Evolutionary conservation across 2,888 invertebrate species (phyloP).

Genomic region (Chaetogeoica ovagalla): DNA sequence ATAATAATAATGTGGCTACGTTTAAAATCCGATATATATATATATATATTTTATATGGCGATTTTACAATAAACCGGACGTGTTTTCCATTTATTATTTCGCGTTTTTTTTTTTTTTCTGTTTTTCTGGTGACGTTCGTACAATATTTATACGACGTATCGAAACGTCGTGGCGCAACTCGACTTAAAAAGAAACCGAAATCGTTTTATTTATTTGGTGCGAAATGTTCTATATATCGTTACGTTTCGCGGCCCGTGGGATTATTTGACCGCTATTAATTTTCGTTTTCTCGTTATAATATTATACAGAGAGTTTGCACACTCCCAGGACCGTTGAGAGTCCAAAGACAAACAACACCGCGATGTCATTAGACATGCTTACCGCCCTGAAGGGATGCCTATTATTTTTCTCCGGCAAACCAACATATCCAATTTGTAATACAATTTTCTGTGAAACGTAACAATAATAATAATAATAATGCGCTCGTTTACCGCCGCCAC

Average conservation of each 20-base stretch:
- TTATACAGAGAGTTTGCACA: background rate
- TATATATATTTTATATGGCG: no score
- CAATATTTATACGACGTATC: background rate
- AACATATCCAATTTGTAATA: slow-evolving; percentile 39
- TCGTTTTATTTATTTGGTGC: background rate
- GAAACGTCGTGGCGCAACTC: background rate
- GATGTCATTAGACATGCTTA: slow-evolving; percentile 35
- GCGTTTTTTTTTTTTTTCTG: background rate
- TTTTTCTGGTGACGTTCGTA: background rate
- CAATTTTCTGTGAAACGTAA: slow-evolving; percentile 27
- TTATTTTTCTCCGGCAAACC: slow-evolving; percentile 25
- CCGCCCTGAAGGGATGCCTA: slow-evolving; percentile 17
- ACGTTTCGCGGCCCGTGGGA: background rate
- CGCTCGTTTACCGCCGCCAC: background rate
- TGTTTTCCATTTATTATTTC: background rate
- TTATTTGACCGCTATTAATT: slow-evolving; percentile 36
- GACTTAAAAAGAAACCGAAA: background rate
- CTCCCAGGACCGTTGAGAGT: background rate
- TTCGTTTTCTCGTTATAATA: slow-evolving; percentile 14
- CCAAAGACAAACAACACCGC: slow-evolving; percentile 36
- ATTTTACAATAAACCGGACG: no score
- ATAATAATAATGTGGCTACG: no score
- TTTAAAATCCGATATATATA: no score
- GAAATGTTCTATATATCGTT: background rate
- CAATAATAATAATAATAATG: slow-evolving; percentile 34